Evolutionary conservation across 1,140 invertebrate genomes (phyloP), one percentile per base, ranked within the genome.

Genomic region (Papilio polyxenes): DNA sequence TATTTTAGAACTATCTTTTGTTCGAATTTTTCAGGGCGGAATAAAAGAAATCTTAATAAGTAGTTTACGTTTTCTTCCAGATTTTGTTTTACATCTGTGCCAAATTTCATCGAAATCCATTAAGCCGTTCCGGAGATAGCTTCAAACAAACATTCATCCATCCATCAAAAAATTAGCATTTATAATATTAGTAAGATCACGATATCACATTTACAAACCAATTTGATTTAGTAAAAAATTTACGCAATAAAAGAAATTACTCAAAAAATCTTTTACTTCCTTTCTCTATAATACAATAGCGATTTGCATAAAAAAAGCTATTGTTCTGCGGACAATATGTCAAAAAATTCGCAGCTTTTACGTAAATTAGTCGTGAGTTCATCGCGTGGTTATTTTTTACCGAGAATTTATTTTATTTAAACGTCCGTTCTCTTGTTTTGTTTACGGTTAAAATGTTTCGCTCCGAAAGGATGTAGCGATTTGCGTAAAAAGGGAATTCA

Each of bases 281-380:
- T 37, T 72, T 81, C 75, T 83, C 82, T 81, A 56, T 83, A 84
- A 83, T 56, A 85, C 82, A 85, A 85, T 78, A 83, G 77, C 77
- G 81, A 85, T 84, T 87, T 85, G 83, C 85, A 85, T 85, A 82
- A 85, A 87, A 84, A 85, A 83, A 40, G 31, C 79, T 69, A 85
- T 87, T 87, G 85, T 87, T 85, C 77, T 81, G 56, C 65, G 53
- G 20, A 86, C 85, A 85, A 84, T 87, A 87, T 87, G 86, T 85
- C 85, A 83, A 74, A 82, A 78, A 72, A 37, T 72, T 72, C 31
- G 82, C 20, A 44, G 81, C 82, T 84, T 86, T 85, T 81, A 83
- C 53, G 80, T 81, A 80, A 82, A 87, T 87, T 84, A 87, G 65
- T 40, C 62, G 9, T 3, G 65, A 37, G 31, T 72, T 62, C 31